Percentiles rank a stretch among this genome's conserved stretches.
phyloP scores from a whole-genome alignment of 2,113 vertebrate species.

The Sinocyclocheilus maitianheensis region DNA sequence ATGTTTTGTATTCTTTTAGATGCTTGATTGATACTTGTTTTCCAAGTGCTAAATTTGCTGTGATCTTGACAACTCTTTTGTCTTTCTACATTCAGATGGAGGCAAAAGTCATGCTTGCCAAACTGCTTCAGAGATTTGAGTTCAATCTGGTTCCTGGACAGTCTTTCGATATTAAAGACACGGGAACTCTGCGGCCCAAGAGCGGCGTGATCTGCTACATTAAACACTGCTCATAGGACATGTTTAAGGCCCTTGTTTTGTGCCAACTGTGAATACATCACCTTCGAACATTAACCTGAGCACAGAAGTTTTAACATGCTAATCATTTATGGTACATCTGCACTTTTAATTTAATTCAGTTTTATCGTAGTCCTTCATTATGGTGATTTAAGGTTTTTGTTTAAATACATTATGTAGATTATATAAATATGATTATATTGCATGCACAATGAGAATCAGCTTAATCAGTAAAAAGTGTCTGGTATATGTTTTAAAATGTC shows the following conservation, averaged over 20 bases:
- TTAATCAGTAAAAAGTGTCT: too few species aligned
- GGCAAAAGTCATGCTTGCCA: slow-evolving; percentile 90
- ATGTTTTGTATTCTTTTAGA: background rate
- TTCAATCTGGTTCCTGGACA: slow-evolving; percentile 82
- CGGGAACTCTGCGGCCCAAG: slow-evolving; percentile 77
- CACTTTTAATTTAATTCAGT: background rate
- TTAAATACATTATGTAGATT: too few species aligned
- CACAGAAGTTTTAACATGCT: background rate
- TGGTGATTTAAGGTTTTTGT: too few species aligned
- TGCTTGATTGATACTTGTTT: background rate
- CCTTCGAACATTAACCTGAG: background rate
- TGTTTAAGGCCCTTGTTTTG: background rate
- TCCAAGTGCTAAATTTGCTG: background rate
- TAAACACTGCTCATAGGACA: slow-evolving; percentile 64
- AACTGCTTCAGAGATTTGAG: slow-evolving; percentile 89
- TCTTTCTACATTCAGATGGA: slow-evolving; percentile 81
- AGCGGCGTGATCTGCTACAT: slow-evolving; percentile 83
- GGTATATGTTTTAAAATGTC: too few species aligned
- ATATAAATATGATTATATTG: too few species aligned
- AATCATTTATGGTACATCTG: background rate
- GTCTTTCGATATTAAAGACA: slow-evolving; percentile 80
- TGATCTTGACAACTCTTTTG: background rate
- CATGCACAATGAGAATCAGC: too few species aligned
- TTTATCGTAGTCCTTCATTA: too few species aligned
- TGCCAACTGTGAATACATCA: background rate